Conservation (phyloP, 2,113 vertebrate genomes). For the Rhineura floridana region DNA sequence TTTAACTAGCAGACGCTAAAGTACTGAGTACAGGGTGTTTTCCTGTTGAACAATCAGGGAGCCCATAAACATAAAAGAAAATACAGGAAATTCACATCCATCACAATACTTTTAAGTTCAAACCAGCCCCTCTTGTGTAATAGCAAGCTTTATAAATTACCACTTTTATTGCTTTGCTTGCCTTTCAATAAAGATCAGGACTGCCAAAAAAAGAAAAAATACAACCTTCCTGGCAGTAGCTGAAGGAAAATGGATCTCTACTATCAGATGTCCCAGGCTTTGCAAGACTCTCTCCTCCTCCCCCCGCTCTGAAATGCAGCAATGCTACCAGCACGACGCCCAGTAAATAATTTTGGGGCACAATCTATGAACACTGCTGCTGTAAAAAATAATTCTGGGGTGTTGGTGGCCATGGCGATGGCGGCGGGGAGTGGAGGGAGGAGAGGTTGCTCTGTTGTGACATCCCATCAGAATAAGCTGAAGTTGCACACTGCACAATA, state of each 20-base stretch:
- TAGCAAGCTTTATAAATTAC: background rate
- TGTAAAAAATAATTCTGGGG: background rate
- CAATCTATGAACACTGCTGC: background rate
- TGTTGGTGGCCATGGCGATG: too few relatives aligned
- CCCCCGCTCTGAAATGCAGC: slow-evolving; percentile 32
- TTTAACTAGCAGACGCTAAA: background rate
- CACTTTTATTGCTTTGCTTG: slow-evolving; percentile 1
- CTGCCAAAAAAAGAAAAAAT: background rate
- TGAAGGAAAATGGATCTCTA: slow-evolving; percentile 16
- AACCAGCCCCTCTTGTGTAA: background rate
- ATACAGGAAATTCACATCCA: background rate
- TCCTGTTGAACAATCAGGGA: background rate
- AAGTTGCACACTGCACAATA: background rate
- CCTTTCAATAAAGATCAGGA: slow-evolving; percentile 13
- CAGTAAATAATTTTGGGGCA: background rate
- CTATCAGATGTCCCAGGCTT: background rate
- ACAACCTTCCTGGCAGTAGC: slow-evolving; percentile 20
- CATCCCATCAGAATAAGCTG: background rate
- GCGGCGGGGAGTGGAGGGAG: background rate
- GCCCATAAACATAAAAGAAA: slow-evolving; percentile 9
- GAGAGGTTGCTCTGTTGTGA: background rate
- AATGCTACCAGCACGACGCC: slow-evolving; percentile 16
- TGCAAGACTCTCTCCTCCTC: background rate
- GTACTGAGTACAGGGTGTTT: fast-evolving
- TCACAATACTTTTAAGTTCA: background rate